These are phyloP conservation scores for Pseudomyrmex pallidus DNA, from an alignment of 1,140 invertebrate genomes.

Conservation along the genomic window DNA sequence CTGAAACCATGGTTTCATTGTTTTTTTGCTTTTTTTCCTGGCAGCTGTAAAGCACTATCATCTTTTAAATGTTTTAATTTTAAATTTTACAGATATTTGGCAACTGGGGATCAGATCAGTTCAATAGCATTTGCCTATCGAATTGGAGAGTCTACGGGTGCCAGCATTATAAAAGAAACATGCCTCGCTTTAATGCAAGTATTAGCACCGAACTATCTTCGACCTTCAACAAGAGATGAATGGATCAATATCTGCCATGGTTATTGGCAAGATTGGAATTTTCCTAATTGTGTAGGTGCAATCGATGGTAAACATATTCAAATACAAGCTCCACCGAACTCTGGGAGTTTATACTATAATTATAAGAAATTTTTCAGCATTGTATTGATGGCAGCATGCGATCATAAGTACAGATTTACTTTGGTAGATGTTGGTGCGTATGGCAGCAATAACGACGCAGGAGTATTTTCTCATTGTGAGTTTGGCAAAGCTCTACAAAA, in stretches of 20 bases:
- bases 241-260: neutral
- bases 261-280: neutral
- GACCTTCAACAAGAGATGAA: neutral
- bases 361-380: constrained; percentile 11
- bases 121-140: neutral
- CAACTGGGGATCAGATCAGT: neutral
- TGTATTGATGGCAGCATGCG: constrained; percentile 4
- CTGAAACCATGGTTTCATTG: too few species aligned
- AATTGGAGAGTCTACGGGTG: neutral
- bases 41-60: neutral
- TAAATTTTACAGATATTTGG: neutral
- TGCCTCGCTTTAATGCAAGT: neutral
- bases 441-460: neutral
- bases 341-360: neutral
- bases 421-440: neutral
- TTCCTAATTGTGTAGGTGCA: neutral
- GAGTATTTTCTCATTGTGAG: neutral
- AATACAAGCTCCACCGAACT: constrained; percentile 6
- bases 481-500: neutral
- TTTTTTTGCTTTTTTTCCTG: too few species aligned
- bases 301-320: neutral
- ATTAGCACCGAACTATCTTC: neutral
- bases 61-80: too few species aligned
- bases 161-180: neutral
- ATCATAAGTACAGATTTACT: neutral